A percentile compares a stretch with the other conserved stretches of the same genome.
These are phyloP conservation scores for Proteles cristata DNA, from an alignment of 2,113 vertebrate species.

Conservation along the genomic window DNA sequence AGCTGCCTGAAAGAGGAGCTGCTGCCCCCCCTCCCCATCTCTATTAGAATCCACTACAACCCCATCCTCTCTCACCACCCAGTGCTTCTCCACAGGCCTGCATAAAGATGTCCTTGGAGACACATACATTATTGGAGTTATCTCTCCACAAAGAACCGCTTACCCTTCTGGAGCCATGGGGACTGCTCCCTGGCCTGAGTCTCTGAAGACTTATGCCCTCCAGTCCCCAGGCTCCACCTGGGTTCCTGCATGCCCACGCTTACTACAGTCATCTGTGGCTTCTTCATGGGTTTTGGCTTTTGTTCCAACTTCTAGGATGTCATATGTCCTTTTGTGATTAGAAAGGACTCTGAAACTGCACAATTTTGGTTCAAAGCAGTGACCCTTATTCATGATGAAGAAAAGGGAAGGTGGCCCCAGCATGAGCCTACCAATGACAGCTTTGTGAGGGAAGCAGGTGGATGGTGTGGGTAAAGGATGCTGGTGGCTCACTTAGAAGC, in stretches of 20 bases:
- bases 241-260: fast-evolving
- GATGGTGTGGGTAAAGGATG: background rate
- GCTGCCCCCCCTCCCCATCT: fast-evolving
- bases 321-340: background rate
- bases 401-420: background rate
- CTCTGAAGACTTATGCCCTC: background rate
- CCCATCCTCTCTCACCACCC: background rate
- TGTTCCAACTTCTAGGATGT: background rate
- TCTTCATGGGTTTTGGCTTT: background rate
- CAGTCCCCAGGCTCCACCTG: background rate
- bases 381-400: background rate
- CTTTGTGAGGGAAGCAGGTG: background rate
- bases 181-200: background rate
- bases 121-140: background rate
- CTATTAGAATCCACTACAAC: background rate
- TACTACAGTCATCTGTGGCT: fast-evolving
- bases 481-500: background rate
- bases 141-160: background rate
- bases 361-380: background rate
- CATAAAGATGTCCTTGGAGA: background rate
- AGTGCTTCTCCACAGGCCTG: background rate
- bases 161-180: background rate
- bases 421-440: background rate
- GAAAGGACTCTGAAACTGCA: background rate
- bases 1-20: background rate